Evolutionary conservation across 1,140 invertebrate species (phyloP).

Genomic region (Drosophila ananassae): DNA sequence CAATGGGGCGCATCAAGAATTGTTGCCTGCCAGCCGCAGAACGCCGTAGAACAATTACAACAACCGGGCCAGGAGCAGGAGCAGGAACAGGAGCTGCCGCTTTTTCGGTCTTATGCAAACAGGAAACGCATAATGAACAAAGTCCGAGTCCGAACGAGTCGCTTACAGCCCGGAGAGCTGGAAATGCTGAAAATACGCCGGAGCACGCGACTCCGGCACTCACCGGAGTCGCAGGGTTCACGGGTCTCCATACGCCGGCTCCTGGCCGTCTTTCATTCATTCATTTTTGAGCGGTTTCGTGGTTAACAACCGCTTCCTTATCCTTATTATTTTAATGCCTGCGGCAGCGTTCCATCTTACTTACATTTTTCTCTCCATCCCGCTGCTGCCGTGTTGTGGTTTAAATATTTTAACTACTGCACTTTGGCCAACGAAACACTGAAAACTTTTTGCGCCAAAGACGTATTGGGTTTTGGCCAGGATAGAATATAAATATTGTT

Average conservation of each 20-base stretch:
- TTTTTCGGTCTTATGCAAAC: constrained; percentile 70
- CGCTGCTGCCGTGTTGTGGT: constrained; percentile 41
- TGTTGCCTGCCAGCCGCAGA: constrained; percentile 33
- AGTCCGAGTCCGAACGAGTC: constrained; percentile 48
- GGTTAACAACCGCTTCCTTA: constrained; percentile 82
- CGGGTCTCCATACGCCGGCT: constrained; percentile 11
- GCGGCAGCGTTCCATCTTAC: constrained; percentile 80
- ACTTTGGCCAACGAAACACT: constrained; percentile 13
- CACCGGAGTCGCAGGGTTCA: too few species aligned
- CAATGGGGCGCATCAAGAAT: constrained; percentile 57
- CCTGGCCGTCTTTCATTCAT: constrained; percentile 62
- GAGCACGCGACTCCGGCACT: constrained; percentile 27
- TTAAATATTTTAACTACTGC: constrained; percentile 77
- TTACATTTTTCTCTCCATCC: constrained; percentile 61
- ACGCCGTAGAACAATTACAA: constrained; percentile 69
- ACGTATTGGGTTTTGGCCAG: too few species aligned
- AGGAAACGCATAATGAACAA: constrained; percentile 81
- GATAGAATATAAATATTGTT: too few species aligned
- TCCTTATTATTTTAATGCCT: constrained; percentile 83
- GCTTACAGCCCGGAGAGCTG: constrained; percentile 36
- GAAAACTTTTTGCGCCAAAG: not conserved
- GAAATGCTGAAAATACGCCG: constrained; percentile 8
- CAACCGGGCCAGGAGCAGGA: constrained; percentile 26
- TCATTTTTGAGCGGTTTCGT: constrained; percentile 81
- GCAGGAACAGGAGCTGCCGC: constrained; percentile 8